Evolutionary conservation across 2,797 vertebrate genomes (phyloP), one percentile per base, ranked within the genome.

Genomic region (Scolopax bukidnonensis): DNA sequence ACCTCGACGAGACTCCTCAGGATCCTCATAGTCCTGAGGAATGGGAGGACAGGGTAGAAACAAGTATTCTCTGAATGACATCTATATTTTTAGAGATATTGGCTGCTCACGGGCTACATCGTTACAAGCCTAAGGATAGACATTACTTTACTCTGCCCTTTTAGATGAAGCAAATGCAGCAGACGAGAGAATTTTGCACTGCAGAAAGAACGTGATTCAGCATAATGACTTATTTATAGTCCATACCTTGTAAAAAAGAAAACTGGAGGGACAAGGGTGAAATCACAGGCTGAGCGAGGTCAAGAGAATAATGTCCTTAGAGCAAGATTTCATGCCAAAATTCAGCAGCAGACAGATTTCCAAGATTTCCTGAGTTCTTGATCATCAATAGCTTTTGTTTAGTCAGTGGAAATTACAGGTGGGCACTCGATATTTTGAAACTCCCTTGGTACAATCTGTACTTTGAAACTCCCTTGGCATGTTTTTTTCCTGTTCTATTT

Each of bases 401-500:
- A 73, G 71, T 93, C 73, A 9, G 30, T 65, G 70, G 53, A 71
- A 89, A 85, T 36, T 68, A 40, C 61, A 94, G 74, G 86, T 87
- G 64, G 53, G 40, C 30, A 69, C 69, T 94, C 9, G 0, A 38
- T 91, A 74, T 79, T 90, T 77, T 79, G 82, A 76, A 85, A 76
- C 7, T 71, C 38, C 27, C 50, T 24, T 54, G 76, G 54, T 69
- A 80, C 41, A 45, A 57, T 73, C 61, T 47, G 67, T 33, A 23
- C 47, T 50, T 77, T 80, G 47, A 94, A 80, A 89, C 27, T 83
- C 57, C 70, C 51, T 38, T 60, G 82, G 38, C 70, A 47, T 89
- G 61, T 84, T 95, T 82, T 89, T 64, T 91, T 77, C 84, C 81
- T 45, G n/a, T 86, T 85, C 61, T 76, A 83, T 93, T 95, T 95